A percentile compares a stretch with the other conserved stretches of the same genome.
phyloP scores from a whole-genome alignment of 2,888 invertebrate genomes.

The Syrista parreyssii region DNA sequence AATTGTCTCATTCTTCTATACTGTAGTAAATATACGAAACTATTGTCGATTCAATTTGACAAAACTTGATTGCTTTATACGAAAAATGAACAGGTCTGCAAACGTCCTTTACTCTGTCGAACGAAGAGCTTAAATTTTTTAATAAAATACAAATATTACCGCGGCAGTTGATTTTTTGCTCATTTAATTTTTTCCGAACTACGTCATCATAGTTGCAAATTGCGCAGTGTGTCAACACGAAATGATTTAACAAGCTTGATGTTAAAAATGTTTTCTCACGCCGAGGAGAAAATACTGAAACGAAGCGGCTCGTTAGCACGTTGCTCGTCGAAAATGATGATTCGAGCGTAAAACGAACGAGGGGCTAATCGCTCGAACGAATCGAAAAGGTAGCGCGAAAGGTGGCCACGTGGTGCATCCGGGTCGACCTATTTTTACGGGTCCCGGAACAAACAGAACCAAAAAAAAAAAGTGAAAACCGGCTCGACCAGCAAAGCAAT shows the following conservation, averaged over 20 bases:
- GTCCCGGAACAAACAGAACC: not conserved
- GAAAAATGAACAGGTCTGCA: too few relatives aligned
- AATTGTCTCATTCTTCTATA: not conserved
- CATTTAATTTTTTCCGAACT: not conserved
- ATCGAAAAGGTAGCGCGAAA: not conserved
- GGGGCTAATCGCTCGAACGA: not conserved
- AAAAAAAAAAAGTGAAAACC: not conserved
- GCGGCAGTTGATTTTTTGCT: not conserved
- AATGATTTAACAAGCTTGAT: not conserved
- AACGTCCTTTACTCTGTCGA: not conserved
- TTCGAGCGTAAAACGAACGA: not conserved
- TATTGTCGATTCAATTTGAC: not conserved
- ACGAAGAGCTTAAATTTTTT: not conserved
- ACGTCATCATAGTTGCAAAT: not conserved
- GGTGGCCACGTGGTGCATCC: not conserved
- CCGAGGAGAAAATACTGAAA: not conserved
- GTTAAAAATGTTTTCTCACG: not conserved
- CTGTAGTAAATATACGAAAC: not conserved
- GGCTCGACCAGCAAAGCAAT: conserved; percentile 12
- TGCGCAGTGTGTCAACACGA: not conserved
- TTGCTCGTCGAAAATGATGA: not conserved
- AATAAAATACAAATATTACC: not conserved
- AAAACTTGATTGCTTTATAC: not conserved
- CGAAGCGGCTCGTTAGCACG: not conserved
- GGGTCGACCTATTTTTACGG: not conserved